Evolutionary conservation across 1,140 invertebrate genomes (phyloP), one percentile per base, ranked within the genome.

Genomic region (Hyposmocoma kahamanoa): DNA sequence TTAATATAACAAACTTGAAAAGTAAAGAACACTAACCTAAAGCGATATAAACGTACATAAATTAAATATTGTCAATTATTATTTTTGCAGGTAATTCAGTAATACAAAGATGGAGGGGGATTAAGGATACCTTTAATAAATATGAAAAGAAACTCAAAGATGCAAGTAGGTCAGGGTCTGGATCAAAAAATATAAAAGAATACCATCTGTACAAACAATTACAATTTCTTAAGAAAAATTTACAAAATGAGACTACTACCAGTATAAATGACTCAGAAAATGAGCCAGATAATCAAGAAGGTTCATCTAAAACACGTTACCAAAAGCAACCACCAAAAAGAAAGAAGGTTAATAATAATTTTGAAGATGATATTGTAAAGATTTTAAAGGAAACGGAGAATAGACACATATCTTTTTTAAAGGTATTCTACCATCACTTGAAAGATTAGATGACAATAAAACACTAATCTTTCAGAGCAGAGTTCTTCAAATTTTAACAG

Each of bases 401-500:
- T 42, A 59, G 57, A 46, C 57, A 55, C 45, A 46, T 55, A 39
- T 59, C 56, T 53, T 52, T 55, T 59, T 59, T 55, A 57, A 59
- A 47, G 48, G 57, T 36, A 59, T 59, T 56, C 38, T 60, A 53
- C 53, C 50, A 26, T 60, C 57, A 50, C 46, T 52, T 36, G 53
- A 56, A 60, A 52, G 28, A 56, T 60, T 60, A 42, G 48, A 54
- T 54, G 55, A 62, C 24, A 57, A 57, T 50, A 53, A 62, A 62
- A 62, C 54, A 48, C 47, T 57, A 42, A 62, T 62, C 38, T 62
- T 62, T 49, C 49, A 60, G 32, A 60, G 52, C 42, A 47, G 57
- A 45, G 57, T 60, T 47, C 57, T 60, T 42, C 52, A 60, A 53
- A 56, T 50, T 52, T 49, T 60, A 56, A 53, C 42, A 49, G 47